A percentile compares a stretch with the other conserved stretches of the same genome.
Evolutionary conservation across 2,888 invertebrate genomes (phyloP).

Genomic region (Melanchra persicariae): DNA sequence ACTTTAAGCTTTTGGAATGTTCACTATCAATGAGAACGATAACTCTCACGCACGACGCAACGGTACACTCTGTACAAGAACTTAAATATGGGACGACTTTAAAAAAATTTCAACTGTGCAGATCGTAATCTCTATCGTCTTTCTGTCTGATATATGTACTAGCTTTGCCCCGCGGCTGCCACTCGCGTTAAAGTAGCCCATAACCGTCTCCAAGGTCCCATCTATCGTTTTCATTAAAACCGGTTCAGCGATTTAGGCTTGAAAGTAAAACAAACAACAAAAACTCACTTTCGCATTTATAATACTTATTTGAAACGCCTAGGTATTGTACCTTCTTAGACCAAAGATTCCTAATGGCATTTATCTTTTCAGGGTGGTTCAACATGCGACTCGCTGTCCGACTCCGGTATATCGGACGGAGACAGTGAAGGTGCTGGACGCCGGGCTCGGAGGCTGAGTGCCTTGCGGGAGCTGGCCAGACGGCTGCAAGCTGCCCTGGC

Average conservation of each 20-base stretch:
- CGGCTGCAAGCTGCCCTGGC: slow-evolving; percentile 92
- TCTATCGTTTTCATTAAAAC: too few species aligned
- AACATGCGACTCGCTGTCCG: slow-evolving; percentile 93
- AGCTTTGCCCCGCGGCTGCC: too few species aligned
- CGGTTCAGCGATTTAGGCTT: too few species aligned
- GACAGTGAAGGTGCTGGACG: slow-evolving; percentile 92
- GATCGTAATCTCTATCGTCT: not conserved
- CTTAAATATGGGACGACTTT: not conserved
- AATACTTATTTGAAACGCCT: too few species aligned
- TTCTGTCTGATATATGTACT: not conserved
- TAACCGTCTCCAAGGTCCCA: too few species aligned
- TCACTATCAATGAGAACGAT: not conserved
- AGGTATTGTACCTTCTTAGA: too few species aligned
- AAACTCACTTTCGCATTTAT: too few species aligned
- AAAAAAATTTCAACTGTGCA: not conserved
- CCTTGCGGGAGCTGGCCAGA: slow-evolving; percentile 92
- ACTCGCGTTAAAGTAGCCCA: too few species aligned
- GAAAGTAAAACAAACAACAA: too few species aligned
- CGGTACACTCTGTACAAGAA: not conserved
- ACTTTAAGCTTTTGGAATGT: not conserved
- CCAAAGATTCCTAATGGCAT: not conserved
- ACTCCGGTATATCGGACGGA: slow-evolving; percentile 95
- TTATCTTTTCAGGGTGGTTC: slow-evolving; percentile 82
- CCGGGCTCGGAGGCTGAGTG: slow-evolving; percentile 92
- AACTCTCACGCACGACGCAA: not conserved